phyloP scores from a whole-genome alignment of 2,888 invertebrate species.

The Marasmarcha lunaedactyla region DNA sequence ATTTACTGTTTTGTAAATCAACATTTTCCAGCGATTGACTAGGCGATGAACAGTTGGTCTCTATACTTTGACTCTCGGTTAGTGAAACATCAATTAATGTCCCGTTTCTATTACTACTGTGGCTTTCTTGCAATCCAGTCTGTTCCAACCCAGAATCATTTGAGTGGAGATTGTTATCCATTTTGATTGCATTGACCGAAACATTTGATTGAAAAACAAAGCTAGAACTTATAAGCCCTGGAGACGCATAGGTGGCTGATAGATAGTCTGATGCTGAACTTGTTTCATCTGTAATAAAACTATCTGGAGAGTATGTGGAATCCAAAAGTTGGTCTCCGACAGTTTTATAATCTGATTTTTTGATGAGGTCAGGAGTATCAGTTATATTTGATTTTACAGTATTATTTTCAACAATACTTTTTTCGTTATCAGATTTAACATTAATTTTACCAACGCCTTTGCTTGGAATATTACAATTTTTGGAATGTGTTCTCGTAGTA shows the following conservation, averaged over 20 bases:
- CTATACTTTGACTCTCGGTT: slow-evolving; percentile 43
- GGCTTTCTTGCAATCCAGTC: slow-evolving; percentile 44
- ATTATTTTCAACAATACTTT: neutral
- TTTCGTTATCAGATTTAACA: neutral
- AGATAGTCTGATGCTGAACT: slow-evolving; percentile 57
- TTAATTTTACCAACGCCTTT: neutral
- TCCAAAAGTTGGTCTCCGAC: slow-evolving; percentile 20
- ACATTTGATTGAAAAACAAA: slow-evolving; percentile 35
- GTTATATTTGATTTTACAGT: neutral
- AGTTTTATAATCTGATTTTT: too few species aligned
- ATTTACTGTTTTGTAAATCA: slow-evolving; percentile 16
- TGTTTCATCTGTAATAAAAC: slow-evolving; percentile 47
- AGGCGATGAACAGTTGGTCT: slow-evolving; percentile 13
- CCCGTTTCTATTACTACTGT: slow-evolving; percentile 44
- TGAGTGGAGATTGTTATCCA: slow-evolving; percentile 49
- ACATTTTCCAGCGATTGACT: slow-evolving; percentile 19
- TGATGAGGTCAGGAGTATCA: neutral
- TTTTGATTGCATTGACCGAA: slow-evolving; percentile 34
- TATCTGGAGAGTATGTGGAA: slow-evolving; percentile 43
- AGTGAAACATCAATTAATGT: slow-evolving; percentile 46
- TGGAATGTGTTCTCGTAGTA: slow-evolving; percentile 49
- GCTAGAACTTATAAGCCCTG: slow-evolving; percentile 28
- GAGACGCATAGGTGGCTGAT: slow-evolving; percentile 47
- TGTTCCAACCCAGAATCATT: slow-evolving; percentile 62
- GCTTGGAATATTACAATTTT: slow-evolving; percentile 30